Evolutionary conservation across 2,797 vertebrate genomes (phyloP).

Genomic region (Typhlichthys eigenmanni): DNA sequence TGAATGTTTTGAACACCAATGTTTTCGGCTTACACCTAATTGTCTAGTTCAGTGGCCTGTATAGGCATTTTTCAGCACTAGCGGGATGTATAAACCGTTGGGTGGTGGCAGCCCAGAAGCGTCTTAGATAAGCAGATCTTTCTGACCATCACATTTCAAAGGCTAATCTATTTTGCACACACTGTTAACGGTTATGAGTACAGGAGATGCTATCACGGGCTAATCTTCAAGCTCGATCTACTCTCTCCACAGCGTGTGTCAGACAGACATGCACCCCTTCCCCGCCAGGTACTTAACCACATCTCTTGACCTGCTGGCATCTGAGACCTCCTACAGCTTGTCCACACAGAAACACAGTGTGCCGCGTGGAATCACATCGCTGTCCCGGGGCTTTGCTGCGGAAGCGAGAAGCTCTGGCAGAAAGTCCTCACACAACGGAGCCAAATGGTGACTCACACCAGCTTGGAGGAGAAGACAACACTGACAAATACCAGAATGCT

Average conservation of each 20-base stretch:
- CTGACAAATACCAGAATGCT: slow-evolving; percentile 40
- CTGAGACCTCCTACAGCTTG: slow-evolving; percentile 38
- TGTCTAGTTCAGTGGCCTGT: slow-evolving; percentile 5
- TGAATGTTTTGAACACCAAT: neutral
- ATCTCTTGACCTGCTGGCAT: slow-evolving; percentile 48
- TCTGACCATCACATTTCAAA: too few species aligned
- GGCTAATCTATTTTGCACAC: too few species aligned
- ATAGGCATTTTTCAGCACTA: neutral
- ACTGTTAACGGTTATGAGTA: too few species aligned
- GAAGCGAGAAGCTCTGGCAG: slow-evolving; percentile 39
- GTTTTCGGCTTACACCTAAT: neutral
- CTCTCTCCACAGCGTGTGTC: too few species aligned
- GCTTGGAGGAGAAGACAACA: slow-evolving; percentile 39
- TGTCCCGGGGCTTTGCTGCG: slow-evolving; percentile 45
- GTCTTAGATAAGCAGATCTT: too few species aligned
- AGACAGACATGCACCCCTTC: slow-evolving; percentile 20
- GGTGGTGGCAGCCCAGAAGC: too few species aligned
- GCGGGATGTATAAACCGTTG: neutral
- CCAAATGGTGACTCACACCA: slow-evolving; percentile 56
- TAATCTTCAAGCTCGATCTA: too few species aligned
- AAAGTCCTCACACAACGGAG: slow-evolving; percentile 39
- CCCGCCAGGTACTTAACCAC: slow-evolving; percentile 43
- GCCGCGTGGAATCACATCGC: slow-evolving; percentile 50
- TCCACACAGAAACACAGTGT: slow-evolving; percentile 6
- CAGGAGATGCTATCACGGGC: neutral